Base-by-base conservation (phyloP, 2,888 invertebrate species). In the Aphidius colemani region DNA sequence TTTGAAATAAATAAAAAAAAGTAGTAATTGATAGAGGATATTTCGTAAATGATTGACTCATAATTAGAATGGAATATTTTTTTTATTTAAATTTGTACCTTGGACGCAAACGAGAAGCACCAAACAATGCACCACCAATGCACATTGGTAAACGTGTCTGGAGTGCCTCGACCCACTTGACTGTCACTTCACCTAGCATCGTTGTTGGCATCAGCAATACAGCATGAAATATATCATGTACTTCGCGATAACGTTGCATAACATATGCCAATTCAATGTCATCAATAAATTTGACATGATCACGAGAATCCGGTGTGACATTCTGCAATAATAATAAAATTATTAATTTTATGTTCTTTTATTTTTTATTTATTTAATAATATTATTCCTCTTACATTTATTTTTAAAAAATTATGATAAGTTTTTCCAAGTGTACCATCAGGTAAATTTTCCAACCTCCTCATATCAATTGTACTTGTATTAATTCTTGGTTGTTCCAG, bases 91-190 rank as follows among this genome's bases (percentile, higher is more conserved):
- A 30, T 30, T 30, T 66, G 84, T 85, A 88, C 90, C 93, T 95
- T 62, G 95, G 92, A 73, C 90, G 89, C 10, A 98, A 85, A 71
- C 98, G 86, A 10, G 91, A 85, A 2, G 97, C 94, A 9, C 98
- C 98, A 86, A 96, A 95, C 63, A 98, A 86, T 0, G 94, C 98
- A 18, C 94, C 99, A 59, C 91, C 89, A 66, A 95, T 86, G 78
- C 98, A 98, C 98, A 99, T 98, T 0, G 99, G 99, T 40, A 99
- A 84, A 59, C 89, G 91, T 9, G 93, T 94, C 84, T 99, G 99
- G 64, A 98, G 88, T 0, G 93, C 98, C 86, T 99, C 99, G 57
- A 99, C 89, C 96, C 98, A 98, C 85, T 99, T 99, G 6, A 99
- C 93, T 9, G 94, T 89, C 7, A 98, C 96, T 88, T 98, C 88